A percentile compares a stretch with the other conserved stretches of the same genome.
phyloP scores from a whole-genome alignment of 2,797 vertebrate species.

The Chaetodon trifasciatus region DNA sequence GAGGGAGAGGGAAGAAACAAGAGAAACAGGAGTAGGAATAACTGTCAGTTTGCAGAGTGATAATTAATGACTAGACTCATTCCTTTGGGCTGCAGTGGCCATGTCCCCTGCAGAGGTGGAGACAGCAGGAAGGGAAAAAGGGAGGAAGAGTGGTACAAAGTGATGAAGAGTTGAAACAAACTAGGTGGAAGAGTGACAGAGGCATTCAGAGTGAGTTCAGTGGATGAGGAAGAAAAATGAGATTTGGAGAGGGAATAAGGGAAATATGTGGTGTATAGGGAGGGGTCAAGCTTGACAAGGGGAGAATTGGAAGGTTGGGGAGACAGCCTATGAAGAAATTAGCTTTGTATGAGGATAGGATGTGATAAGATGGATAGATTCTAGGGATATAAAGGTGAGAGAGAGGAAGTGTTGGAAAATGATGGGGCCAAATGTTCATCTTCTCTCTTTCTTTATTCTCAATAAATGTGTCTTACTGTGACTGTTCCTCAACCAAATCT shows the following conservation, averaged over 20 bases:
- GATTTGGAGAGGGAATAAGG: slow-evolving; percentile 8
- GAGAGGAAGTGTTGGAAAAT: slow-evolving; percentile 16
- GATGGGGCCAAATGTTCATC: slow-evolving; percentile 21
- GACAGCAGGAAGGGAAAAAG: slow-evolving; percentile 35
- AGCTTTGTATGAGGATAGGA: slow-evolving; percentile 16
- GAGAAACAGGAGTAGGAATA: slow-evolving; percentile 38
- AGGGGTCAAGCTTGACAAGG: slow-evolving; percentile 14
- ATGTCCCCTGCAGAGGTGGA: slow-evolving; percentile 49
- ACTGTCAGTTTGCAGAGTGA: slow-evolving; percentile 60
- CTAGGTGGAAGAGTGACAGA: slow-evolving; percentile 23
- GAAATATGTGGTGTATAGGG: background rate
- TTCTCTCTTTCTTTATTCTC: slow-evolving; percentile 16
- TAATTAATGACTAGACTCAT: slow-evolving; percentile 65
- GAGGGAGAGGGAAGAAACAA: slow-evolving; percentile 21
- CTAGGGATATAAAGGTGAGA: slow-evolving; percentile 1
- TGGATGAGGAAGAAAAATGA: slow-evolving; percentile 6
- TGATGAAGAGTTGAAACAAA: slow-evolving; percentile 49
- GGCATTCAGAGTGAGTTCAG: background rate
- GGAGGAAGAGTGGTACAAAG: slow-evolving; percentile 33
- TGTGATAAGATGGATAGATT: slow-evolving; percentile 31
- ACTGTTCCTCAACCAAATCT: slow-evolving; percentile 29
- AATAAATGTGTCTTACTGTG: slow-evolving; percentile 4
- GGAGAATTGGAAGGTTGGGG: slow-evolving; percentile 5
- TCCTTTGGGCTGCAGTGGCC: slow-evolving; percentile 49
- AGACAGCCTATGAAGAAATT: slow-evolving; percentile 29